Percentiles rank a stretch among this genome's conserved stretches.
These are phyloP conservation scores for Myripristis murdjan DNA, from an alignment of 2,797 vertebrate species.

Conservation along the genomic window DNA sequence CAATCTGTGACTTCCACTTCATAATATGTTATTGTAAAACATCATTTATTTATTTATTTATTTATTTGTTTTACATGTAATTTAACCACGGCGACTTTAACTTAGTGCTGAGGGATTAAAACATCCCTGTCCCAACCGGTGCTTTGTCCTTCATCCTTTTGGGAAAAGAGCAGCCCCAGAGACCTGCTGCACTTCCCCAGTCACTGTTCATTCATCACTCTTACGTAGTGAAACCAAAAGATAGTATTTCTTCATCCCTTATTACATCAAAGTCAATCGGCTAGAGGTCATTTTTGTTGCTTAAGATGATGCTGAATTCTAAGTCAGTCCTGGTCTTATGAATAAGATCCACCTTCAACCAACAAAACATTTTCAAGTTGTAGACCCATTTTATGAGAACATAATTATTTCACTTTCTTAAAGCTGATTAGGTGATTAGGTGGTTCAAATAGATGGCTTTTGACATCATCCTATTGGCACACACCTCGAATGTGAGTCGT, in stretches of 20 bases:
- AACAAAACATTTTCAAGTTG: constrained; percentile 8
- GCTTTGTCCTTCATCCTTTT: constrained; percentile 8
- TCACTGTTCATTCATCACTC: constrained; percentile 15
- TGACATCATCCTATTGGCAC: too few relatives aligned
- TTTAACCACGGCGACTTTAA: constrained; percentile 1
- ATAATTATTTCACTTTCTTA: not conserved
- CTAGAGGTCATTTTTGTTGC: not conserved
- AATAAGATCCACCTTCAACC: not conserved
- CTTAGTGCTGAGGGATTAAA: constrained; percentile 9
- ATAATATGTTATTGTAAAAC: constrained; percentile 17
- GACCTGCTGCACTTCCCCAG: not conserved
- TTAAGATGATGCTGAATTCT: not conserved
- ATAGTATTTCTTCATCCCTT: too few relatives aligned
- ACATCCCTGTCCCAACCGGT: constrained; percentile 3
- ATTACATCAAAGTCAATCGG: not conserved
- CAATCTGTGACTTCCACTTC: constrained; percentile 23
- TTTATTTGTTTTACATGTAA: constrained; percentile 3
- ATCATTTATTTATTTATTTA: constrained; percentile 6
- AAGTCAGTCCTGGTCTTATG: constrained; percentile 1
- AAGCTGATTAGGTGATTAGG: too few relatives aligned
- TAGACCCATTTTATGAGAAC: not conserved
- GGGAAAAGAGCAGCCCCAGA: not conserved
- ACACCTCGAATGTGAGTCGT: too few relatives aligned
- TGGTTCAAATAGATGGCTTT: too few relatives aligned
- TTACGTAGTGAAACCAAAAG: too few relatives aligned